phyloP scores from a whole-genome alignment of 2,888 invertebrate genomes.

The Heteropelma amictum region DNA sequence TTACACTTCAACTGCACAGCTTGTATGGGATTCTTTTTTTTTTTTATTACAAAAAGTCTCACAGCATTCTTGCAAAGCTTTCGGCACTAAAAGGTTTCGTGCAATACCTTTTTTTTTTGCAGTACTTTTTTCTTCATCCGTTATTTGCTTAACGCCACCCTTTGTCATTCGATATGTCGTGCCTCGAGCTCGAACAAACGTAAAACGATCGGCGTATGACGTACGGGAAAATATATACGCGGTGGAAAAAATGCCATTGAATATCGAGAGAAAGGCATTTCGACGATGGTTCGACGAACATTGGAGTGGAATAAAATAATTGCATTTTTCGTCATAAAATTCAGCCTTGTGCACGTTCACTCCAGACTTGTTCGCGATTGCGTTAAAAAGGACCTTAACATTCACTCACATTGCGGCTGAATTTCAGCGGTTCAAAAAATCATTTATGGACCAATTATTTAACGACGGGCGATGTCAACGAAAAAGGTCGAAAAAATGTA shows the following conservation, averaged over 20 bases:
- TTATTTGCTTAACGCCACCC: not conserved
- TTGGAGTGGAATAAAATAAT: not conserved
- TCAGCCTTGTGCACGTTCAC: too few relatives aligned
- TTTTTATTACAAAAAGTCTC: not conserved
- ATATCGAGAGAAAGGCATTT: not conserved
- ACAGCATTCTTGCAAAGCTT: not conserved
- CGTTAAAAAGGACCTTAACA: too few relatives aligned
- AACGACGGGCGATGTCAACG: too few relatives aligned
- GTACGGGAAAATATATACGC: not conserved
- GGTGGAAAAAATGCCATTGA: too few relatives aligned
- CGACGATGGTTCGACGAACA: not conserved
- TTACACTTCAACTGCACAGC: slow-evolving; percentile 61
- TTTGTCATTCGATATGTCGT: slow-evolving; percentile 31
- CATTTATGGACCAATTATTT: too few relatives aligned
- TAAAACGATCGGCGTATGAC: slow-evolving; percentile 18
- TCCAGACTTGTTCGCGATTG: too few relatives aligned
- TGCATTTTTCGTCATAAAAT: not conserved
- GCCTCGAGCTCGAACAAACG: not conserved
- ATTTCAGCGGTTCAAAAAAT: too few relatives aligned
- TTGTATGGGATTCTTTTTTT: slow-evolving; percentile 34
- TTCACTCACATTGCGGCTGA: too few relatives aligned
- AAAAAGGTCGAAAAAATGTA: too few relatives aligned
- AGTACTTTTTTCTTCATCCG: not conserved
- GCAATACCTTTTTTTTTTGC: not conserved
- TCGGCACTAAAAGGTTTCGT: not conserved